These are phyloP conservation scores for Rachycentron canadum DNA, from an alignment of 2,797 vertebrate species.

Conservation along the genomic window DNA sequence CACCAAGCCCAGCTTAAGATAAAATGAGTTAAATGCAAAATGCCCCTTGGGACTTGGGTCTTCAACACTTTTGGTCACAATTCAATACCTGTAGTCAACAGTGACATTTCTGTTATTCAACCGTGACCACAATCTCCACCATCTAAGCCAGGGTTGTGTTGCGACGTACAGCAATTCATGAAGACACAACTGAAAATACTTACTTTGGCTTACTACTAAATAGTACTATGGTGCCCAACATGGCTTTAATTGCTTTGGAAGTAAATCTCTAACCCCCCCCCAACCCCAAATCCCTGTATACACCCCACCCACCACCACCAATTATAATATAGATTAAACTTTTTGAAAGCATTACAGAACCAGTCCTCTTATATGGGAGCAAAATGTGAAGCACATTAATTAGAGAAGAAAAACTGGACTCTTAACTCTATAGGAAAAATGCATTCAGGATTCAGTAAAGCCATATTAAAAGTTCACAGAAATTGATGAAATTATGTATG, in stretches of 20 bases:
- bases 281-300: too few relatives aligned
- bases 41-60: neutral
- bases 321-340: slow-evolving; percentile 42
- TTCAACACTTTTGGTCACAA: neutral
- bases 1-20: neutral
- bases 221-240: neutral
- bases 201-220: slow-evolving; percentile 13
- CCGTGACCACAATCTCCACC: neutral
- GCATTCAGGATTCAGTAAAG: slow-evolving; percentile 20
- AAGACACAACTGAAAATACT: slow-evolving; percentile 17
- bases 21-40: neutral
- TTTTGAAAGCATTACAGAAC: slow-evolving; percentile 25
- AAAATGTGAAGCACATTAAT: slow-evolving; percentile 38
- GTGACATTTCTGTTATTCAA: slow-evolving; percentile 7
- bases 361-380: slow-evolving; percentile 16
- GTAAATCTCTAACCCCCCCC: slow-evolving; percentile 9
- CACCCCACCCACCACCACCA: neutral
- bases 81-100: neutral
- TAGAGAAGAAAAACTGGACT: slow-evolving; percentile 17
- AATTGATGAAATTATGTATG: neutral
- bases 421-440: slow-evolving; percentile 5
- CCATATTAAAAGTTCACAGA: slow-evolving; percentile 21
- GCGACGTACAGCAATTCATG: neutral
- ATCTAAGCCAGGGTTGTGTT: neutral
- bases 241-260: slow-evolving; percentile 24